Conservation (phyloP, 2,888 invertebrate genomes). For the Bibio marci region DNA sequence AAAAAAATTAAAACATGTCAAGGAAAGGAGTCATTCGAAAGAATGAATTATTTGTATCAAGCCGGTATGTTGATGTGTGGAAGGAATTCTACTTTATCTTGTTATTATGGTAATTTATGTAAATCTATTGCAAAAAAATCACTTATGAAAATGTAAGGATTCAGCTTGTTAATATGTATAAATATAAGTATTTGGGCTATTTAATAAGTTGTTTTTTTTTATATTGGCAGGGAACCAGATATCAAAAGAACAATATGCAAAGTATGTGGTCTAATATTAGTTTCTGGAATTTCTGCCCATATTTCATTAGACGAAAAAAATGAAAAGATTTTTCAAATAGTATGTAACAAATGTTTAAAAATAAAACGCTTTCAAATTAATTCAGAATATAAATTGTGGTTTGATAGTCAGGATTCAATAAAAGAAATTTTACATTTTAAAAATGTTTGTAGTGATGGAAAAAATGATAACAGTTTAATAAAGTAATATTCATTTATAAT, state of each 20-base stretch:
- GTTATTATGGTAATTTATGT: conserved; percentile 24
- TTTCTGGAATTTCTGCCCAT: conserved; percentile 20
- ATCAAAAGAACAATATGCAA: conserved; percentile 25
- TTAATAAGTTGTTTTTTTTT: not conserved
- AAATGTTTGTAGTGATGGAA: not conserved
- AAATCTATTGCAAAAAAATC: conserved; percentile 24
- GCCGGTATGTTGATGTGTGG: conserved; percentile 24
- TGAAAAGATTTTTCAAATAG: conserved; percentile 9
- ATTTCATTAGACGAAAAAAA: conserved; percentile 9
- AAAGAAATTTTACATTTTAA: not conserved
- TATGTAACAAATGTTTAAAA: conserved; percentile 19
- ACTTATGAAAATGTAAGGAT: conserved; percentile 22
- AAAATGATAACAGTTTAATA: not conserved
- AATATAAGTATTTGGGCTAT: too few relatives aligned
- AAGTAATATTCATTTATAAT: too few relatives aligned
- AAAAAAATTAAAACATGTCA: conserved; percentile 7
- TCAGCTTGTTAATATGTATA: too few relatives aligned
- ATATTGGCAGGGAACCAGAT: conserved; percentile 19
- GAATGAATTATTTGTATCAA: conserved; percentile 28
- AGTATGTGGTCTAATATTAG: conserved; percentile 20
- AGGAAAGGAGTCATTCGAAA: conserved; percentile 18
- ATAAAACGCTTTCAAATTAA: conserved; percentile 18
- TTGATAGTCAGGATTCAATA: conserved; percentile 20
- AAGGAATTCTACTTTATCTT: conserved; percentile 18
- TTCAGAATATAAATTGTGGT: conserved; percentile 21